Evolutionary conservation across 2,888 invertebrate genomes (phyloP), one percentile per base, ranked within the genome.

Genomic region (Clusia tigrina): DNA sequence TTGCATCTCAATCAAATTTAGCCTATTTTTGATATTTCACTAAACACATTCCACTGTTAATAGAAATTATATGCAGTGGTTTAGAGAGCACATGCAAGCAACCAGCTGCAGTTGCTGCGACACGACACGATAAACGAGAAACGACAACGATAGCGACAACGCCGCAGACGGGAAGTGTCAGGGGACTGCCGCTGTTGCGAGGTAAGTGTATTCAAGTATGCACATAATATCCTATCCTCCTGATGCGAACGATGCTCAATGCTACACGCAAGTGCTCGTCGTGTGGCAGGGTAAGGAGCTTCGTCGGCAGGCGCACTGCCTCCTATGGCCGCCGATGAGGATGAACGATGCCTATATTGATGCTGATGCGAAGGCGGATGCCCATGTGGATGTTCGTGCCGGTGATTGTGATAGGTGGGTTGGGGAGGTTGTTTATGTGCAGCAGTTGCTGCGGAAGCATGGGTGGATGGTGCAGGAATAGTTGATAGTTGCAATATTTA

Each of bases 161-260:
- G 32, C 6, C 32, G 12, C 32, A 32, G 32, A 32, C 32, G 32
- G 5, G 32, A 5, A 32, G 32, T 32, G 32, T 12, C 32, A 32
- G 32, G n/a, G 38, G 37, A 46, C 46, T 54, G n/a, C 23, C 24
- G 24, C 20, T 57, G 46, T 42, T 62, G 20, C 54, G 53, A 51
- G 46, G 42, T 32, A 62, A 62, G 62, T 58, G 58, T 57, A 52
- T 54, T 62, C 62, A 62, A 62, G 62, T 54, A 58, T 62, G 58
- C 62, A 62, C 48, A 58, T 58, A 48, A 62, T 46, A 42, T 38
- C 24, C 25, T 60, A 60, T 62, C 46, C 62, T 58, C 32, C 62
- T 42, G 55, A 55, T 55, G 60, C 54, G 60, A 53, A 17, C 42
- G 42, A 42, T 42, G 42, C 42, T 42, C 42, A 17, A 42, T 42